Conservation (phyloP, 2,797 vertebrate genomes). For the Yasuhikotakia modesta region DNA sequence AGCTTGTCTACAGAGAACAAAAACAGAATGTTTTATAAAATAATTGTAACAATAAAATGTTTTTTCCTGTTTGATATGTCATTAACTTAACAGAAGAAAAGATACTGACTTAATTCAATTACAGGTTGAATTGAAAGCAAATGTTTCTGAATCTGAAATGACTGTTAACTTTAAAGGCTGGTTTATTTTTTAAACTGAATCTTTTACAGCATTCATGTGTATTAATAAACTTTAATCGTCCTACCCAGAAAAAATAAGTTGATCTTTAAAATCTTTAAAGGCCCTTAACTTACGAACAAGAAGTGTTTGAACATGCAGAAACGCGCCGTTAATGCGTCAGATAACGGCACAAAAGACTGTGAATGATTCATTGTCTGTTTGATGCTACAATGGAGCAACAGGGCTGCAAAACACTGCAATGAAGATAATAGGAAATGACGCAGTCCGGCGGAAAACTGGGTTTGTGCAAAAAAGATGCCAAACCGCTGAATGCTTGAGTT, state of each 20-base stretch:
- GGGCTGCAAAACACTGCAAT: neutral
- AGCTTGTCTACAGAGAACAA: no score
- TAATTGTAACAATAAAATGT: no score
- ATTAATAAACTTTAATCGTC: no score
- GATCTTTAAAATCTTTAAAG: constrained; percentile 17
- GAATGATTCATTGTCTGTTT: constrained; percentile 44
- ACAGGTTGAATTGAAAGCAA: no score
- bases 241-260: neutral
- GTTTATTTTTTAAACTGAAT: neutral
- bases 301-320: neutral
- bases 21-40: no score
- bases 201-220: no score
- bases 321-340: constrained; percentile 25
- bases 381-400: constrained; percentile 20
- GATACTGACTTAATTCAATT: no score
- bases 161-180: neutral
- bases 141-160: neutral
- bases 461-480: neutral
- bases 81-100: no score
- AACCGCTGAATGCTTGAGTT: neutral
- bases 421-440: constrained; percentile 42
- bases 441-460: constrained; percentile 16
- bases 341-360: constrained; percentile 21
- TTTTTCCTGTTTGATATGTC: no score
- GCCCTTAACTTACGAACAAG: neutral